These are phyloP conservation scores for Crax fasciolata DNA, from an alignment of 2,797 vertebrate species.

Conservation along the genomic window DNA sequence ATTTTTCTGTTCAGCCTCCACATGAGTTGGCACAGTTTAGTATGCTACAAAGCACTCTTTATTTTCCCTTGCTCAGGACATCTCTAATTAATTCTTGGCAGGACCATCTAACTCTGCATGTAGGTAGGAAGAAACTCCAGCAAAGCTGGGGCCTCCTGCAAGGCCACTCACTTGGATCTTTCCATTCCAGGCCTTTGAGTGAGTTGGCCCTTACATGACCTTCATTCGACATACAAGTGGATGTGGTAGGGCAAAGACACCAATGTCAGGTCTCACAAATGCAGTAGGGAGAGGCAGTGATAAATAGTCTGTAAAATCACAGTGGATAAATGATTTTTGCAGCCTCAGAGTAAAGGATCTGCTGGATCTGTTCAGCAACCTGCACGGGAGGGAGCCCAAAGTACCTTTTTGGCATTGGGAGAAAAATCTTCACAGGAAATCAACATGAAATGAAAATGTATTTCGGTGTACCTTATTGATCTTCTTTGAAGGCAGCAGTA, in stretches of 20 bases:
- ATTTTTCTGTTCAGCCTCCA: conserved; percentile 33
- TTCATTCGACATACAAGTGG: neutral
- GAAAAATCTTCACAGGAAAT: neutral
- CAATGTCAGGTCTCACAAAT: rapidly evolving
- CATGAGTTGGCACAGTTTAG: conserved; percentile 11
- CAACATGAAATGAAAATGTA: neutral
- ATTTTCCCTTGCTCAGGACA: neutral
- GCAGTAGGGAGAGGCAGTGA: rapidly evolving
- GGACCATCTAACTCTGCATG: neutral
- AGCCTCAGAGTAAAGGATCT: neutral
- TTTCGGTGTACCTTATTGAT: rapidly evolving
- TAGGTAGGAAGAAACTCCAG: conserved; percentile 9
- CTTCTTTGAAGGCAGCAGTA: neutral
- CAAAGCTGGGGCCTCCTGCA: conserved; percentile 25
- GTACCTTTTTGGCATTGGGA: neutral
- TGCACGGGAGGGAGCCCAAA: neutral
- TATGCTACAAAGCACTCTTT: conserved; percentile 5
- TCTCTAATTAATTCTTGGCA: conserved; percentile 59
- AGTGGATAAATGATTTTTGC: neutral
- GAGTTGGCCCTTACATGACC: rapidly evolving
- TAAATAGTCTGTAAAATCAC: neutral
- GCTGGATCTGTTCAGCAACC: neutral
- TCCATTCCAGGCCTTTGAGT: rapidly evolving
- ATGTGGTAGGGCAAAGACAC: neutral
- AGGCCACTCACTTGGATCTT: neutral